These are phyloP conservation scores for Phoxinus phoxinus DNA, from an alignment of 2,113 vertebrate genomes.

Conservation along the genomic window DNA sequence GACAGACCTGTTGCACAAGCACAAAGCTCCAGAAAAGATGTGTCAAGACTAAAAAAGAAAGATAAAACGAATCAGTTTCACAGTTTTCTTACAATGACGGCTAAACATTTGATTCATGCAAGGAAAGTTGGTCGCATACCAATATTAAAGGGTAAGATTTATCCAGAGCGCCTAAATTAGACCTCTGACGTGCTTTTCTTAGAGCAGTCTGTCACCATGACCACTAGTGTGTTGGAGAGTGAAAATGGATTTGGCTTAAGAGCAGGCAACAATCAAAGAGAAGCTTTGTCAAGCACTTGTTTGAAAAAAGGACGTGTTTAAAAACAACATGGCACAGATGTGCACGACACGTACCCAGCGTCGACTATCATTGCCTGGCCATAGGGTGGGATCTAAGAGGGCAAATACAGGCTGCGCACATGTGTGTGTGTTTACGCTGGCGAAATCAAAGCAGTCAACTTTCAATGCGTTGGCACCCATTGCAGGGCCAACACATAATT, in stretches of 20 bases:
- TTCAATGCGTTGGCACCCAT: neutral
- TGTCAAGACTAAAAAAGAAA: neutral
- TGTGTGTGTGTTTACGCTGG: constrained; percentile 18
- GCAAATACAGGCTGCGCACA: neutral
- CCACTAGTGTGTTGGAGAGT: constrained; percentile 44
- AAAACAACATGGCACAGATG: constrained; percentile 34
- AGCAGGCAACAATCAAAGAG: constrained; percentile 48
- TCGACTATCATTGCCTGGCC: neutral
- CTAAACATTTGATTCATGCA: constrained; percentile 28
- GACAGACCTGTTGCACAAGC: constrained; percentile 29
- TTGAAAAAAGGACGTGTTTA: constrained; percentile 11
- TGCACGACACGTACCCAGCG: neutral
- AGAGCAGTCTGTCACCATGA: constrained; percentile 47
- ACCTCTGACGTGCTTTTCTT: constrained; percentile 42
- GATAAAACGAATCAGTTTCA: constrained; percentile 11
- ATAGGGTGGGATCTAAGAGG: neutral
- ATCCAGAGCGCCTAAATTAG: constrained; percentile 37
- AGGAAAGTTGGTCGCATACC: constrained; percentile 38
- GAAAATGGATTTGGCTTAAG: constrained; percentile 43
- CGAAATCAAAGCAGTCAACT: constrained; percentile 1
- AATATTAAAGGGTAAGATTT: constrained; percentile 38
- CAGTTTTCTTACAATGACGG: constrained; percentile 26
- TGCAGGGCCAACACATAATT: neutral
- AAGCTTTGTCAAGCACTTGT: constrained; percentile 37
- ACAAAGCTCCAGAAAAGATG: neutral